Evolutionary conservation across 2,113 vertebrate species (phyloP), one percentile per base, ranked within the genome.

Genomic region (Calypte anna): DNA sequence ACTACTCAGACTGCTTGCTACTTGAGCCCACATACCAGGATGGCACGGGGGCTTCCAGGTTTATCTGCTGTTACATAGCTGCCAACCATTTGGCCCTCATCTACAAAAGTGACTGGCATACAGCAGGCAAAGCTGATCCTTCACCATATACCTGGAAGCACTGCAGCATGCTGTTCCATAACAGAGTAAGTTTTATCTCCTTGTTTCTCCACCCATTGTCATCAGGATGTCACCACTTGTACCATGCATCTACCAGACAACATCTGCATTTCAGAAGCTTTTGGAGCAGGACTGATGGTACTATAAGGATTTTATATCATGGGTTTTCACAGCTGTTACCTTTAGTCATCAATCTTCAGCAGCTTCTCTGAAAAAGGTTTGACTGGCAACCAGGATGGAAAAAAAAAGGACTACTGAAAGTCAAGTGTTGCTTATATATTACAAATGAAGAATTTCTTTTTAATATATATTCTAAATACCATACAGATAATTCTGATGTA

Each of bases 181-280:
- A 61, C 48, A 64, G 70, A 87, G n/a, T 10, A 53, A 22, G 21
- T 38, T 80, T 88, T 50, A 64, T 53, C 55, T 66, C n/a, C 27
- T 77, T 31, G 8, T 11, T 19, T 86, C 68, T 75, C 64, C 24
- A 44, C 9, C 14, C 61, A 30, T 2, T 28, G 25, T 59, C 70
- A 89, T 28, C 70, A 69, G 28, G 31, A 24, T 43, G 20, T 33
- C 43, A 70, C 7, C 2, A 1, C 23, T 89, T 5, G 1, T 7
- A 50, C 5, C 12, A 72, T 3, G 0, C 1, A 70, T 16, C 27
- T 33, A 55, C 43, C 1, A 0, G 31, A 55, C 9, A 80, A 43
- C 17, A 69, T 2, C 16, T 17, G 12, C 40, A 82, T 24, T 79
- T 77, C 58, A 74, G 30, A 55, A 67, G 38, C 24, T 67, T 69